Conservation (phyloP, 2,888 invertebrate genomes). For the Pristionchus exspectatus region DNA sequence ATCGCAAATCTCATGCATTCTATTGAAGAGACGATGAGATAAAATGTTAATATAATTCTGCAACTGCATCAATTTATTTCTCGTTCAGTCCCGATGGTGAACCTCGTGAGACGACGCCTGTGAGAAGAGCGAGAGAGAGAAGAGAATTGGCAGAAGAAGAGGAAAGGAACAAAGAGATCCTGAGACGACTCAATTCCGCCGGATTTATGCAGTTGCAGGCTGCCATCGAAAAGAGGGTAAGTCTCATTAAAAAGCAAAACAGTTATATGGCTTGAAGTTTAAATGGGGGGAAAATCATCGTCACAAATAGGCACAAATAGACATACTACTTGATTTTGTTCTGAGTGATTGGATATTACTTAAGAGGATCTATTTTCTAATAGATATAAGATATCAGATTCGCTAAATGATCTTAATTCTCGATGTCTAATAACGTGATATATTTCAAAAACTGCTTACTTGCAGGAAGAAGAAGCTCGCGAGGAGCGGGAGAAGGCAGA, state of each 20-base stretch:
- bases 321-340: neutral
- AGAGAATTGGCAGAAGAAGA: conserved; percentile 1
- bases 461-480: neutral
- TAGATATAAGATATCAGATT: neutral
- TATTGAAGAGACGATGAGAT: no score
- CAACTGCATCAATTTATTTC: neutral
- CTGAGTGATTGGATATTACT: neutral
- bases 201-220: neutral
- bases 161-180: neutral
- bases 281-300: neutral
- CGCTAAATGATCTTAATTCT: no score
- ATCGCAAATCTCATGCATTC: no score
- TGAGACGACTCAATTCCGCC: neutral
- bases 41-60: no score
- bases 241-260: neutral
- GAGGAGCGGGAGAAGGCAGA: neutral
- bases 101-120: neutral
- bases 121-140: neutral
- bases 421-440: no score
- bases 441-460: no score
- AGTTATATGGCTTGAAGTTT: neutral
- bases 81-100: conserved; percentile 19
- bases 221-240: neutral
- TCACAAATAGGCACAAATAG: neutral
- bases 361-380: neutral